A percentile compares a stretch with the other conserved stretches of the same genome.
phyloP scores from a whole-genome alignment of 2,888 invertebrate species.

The Odontocolon sp. region DNA sequence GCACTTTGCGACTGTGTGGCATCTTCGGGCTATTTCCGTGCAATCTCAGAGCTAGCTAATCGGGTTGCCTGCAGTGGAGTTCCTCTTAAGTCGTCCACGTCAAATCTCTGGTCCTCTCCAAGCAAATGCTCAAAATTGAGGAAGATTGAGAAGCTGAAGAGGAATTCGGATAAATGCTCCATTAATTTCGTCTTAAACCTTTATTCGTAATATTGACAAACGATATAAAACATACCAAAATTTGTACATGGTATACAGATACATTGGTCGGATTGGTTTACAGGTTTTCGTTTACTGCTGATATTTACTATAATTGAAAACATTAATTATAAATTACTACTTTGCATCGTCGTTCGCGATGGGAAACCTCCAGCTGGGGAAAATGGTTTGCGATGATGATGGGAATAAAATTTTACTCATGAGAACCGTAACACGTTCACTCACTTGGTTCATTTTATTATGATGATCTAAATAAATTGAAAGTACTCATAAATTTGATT shows the following conservation, averaged over 20 bases:
- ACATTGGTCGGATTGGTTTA: no score
- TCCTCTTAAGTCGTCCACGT: constrained; percentile 32
- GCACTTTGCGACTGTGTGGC: constrained; percentile 56
- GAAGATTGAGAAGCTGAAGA: constrained; percentile 24
- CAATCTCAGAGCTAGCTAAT: constrained; percentile 75
- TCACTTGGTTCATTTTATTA: constrained; percentile 27
- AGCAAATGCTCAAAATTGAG: constrained; percentile 44
- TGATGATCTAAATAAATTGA: constrained; percentile 56
- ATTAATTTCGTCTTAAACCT: no score
- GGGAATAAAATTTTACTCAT: neutral
- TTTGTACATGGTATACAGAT: no score
- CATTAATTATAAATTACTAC: no score
- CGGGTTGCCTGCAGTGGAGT: constrained; percentile 67
- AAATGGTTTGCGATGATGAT: neutral
- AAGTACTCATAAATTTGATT: constrained; percentile 49
- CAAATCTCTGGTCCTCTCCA: constrained; percentile 50
- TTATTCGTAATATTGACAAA: no score
- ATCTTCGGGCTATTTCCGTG: constrained; percentile 75
- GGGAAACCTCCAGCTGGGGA: neutral
- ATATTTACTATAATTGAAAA: no score
- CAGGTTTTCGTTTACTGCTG: no score
- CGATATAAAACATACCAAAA: no score
- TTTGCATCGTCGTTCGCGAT: no score
- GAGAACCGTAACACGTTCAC: neutral
- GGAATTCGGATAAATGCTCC: no score